phyloP scores from a whole-genome alignment of 2,113 vertebrate genomes.

The Haplochromis vanheusdeni region DNA sequence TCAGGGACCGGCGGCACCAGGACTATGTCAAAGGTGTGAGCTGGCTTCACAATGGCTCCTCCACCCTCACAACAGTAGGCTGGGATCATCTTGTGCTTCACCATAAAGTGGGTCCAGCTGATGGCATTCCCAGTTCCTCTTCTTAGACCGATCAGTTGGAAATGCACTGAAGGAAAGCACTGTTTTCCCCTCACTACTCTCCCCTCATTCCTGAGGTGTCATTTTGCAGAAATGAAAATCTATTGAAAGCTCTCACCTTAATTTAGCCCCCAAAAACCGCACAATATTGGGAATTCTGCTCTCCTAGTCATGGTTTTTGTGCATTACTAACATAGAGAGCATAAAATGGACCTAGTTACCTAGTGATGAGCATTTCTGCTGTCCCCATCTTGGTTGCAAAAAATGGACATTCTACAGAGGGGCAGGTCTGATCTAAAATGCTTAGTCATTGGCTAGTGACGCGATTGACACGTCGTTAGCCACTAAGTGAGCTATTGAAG shows the following conservation, averaged over 20 bases:
- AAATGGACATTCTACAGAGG: not conserved
- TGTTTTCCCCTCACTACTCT: not conserved
- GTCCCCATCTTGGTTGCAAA: not conserved
- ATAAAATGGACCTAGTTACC: not conserved
- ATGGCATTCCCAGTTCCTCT: not conserved
- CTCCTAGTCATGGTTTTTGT: not conserved
- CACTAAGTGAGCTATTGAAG: not conserved
- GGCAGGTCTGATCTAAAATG: not conserved
- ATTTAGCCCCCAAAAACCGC: not conserved
- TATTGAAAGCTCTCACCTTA: not conserved
- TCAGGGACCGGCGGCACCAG: conserved; percentile 78
- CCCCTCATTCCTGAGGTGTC: not conserved
- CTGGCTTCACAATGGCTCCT: conserved; percentile 81
- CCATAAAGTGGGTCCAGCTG: conserved; percentile 66
- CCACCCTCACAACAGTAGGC: conserved; percentile 84
- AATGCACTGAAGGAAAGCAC: not conserved
- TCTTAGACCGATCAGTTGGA: conserved; percentile 9
- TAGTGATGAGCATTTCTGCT: not conserved
- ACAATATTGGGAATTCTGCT: not conserved
- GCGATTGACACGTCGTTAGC: not conserved
- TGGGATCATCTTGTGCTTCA: conserved; percentile 97
- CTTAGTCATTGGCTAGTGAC: not conserved
- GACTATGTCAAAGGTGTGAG: conserved; percentile 87
- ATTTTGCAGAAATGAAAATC: not conserved
- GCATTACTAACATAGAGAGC: not conserved